Evolutionary conservation across 2,888 invertebrate species (phyloP), one percentile per base, ranked within the genome.

Genomic region (Leptinotarsa rubiginosa): DNA sequence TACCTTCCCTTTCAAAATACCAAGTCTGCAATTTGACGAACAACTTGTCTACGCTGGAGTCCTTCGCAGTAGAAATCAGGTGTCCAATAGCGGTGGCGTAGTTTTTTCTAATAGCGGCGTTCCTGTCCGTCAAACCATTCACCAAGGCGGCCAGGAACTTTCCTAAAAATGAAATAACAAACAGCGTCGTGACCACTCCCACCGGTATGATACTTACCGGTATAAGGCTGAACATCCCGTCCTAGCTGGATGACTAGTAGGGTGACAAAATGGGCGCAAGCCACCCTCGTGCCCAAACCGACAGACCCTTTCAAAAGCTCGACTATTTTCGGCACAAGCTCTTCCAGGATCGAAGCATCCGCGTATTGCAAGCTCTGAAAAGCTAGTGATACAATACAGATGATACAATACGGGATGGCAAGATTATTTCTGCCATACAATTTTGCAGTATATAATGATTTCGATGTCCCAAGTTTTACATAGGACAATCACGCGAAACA

Each of bases 41-140:
- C 75, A 93, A 86, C 84, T 92, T 93, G 79, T 92, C 92, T 50
- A 93, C 88, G 85, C 92, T 93, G 72, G 91, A 90, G 78, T 92
- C 94, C 89, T 97, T 97, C 50, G 96, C 96, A 75, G 92, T 91
- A 18, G 93, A 92, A 12, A 96, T 93, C 5, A 97, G 90, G 84
- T 96, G 94, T 0, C 97, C 97, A 76, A 97, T 91, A 20, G 96
- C 93, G 72, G 92, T 91, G 0, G 97, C 95, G 86, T 94, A 96
- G 78, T 94, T 93, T 88, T 95, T 96, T 82, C 96, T 90, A 0
- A 97, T 92, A 0, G 94, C 93, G 0, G 92, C 89, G 85, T 97
- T 97, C 75, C 96, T 91, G 87, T 98, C 97, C 65, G 93, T 93
- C 20, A 97, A 89, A 0, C 96, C 96, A 80, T 92, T 92, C 54